Conservation (phyloP, 2,113 vertebrate species). For the Sceloporus tristichus region DNA sequence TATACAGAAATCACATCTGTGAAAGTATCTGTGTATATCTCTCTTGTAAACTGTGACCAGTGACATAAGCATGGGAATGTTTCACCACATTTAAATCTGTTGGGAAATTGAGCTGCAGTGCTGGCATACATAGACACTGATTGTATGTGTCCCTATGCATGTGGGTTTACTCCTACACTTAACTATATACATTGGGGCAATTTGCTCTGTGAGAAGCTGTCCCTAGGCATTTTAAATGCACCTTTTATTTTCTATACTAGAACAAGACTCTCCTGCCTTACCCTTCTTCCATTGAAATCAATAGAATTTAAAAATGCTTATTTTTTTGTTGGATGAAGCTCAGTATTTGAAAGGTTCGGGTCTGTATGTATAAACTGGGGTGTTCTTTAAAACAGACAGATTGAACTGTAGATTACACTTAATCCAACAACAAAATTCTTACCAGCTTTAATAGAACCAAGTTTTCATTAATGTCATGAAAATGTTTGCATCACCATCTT, state of each 20-base stretch:
- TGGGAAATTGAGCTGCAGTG: neutral
- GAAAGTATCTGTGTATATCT: neutral
- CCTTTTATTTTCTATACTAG: neutral
- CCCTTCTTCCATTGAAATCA: neutral
- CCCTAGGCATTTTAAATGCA: neutral
- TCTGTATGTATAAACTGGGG: slow-evolving; percentile 31
- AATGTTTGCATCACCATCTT: slow-evolving; percentile 12
- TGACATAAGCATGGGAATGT: neutral
- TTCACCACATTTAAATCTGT: neutral
- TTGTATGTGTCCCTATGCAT: neutral
- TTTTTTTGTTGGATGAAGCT: neutral
- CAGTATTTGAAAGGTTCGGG: neutral
- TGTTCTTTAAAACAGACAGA: slow-evolving; percentile 9
- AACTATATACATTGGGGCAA: neutral
- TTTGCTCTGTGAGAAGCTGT: neutral
- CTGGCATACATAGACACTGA: neutral
- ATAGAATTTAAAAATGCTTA: neutral
- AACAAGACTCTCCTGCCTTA: neutral
- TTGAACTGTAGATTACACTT: neutral
- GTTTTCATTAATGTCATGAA: neutral
- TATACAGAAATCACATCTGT: neutral
- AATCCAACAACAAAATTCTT: neutral
- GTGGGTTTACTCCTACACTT: neutral
- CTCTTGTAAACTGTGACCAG: neutral
- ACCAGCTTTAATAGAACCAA: neutral